Evolutionary conservation across 2,113 vertebrate species (phyloP).

Genomic region (Clupea harengus): DNA sequence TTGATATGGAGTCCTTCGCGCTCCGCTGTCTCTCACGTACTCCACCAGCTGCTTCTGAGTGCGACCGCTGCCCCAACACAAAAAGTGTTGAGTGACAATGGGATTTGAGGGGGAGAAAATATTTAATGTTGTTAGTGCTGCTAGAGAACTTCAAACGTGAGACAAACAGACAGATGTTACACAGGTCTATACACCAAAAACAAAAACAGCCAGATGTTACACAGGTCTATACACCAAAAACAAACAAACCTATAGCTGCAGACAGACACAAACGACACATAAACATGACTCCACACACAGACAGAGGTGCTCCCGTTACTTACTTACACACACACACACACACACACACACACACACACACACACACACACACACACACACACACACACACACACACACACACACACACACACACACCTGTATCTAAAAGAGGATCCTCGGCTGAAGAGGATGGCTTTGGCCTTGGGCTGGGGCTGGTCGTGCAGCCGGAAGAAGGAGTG

Average conservation of each 20-base stretch:
- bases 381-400: not conserved
- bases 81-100: not conserved
- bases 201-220: too few species aligned
- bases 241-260: conserved; percentile 33
- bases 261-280: not conserved
- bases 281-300: not conserved
- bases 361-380: not conserved
- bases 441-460: conserved; percentile 86
- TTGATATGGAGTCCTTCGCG: conserved; percentile 81
- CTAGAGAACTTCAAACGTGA: too few species aligned
- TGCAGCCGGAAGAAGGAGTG: conserved; percentile 92
- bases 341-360: conserved; percentile 22
- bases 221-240: conserved; percentile 17
- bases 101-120: too few species aligned
- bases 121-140: too few species aligned
- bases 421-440: conserved; percentile 97
- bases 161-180: not conserved
- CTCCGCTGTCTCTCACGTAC: conserved; percentile 82
- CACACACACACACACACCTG: conserved; percentile 73
- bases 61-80: conserved; percentile 76
- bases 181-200: not conserved
- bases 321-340: not conserved
- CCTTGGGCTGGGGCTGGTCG: conserved; percentile 88
- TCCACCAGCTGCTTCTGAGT: conserved; percentile 96
- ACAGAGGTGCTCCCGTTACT: not conserved